Conservation (phyloP, 1,140 invertebrate genomes). For the Drosophila erecta region DNA sequence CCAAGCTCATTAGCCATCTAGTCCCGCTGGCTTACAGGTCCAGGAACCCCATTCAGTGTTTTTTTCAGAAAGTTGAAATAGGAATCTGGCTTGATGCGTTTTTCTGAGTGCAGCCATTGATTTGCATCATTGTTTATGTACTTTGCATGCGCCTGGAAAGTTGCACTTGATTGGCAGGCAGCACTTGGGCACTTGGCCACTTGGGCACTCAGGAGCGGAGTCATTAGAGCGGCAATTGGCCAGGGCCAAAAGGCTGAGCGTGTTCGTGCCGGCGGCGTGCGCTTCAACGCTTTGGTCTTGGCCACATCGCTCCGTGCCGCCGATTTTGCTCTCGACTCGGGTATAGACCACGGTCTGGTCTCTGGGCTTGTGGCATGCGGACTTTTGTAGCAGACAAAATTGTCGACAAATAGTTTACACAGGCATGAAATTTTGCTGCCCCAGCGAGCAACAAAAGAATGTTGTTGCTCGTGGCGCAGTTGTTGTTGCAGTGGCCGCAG, state of each 20-base stretch:
- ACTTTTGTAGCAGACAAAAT: slow-evolving; percentile 80
- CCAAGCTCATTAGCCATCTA: no score
- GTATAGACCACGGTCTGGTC: slow-evolving; percentile 20
- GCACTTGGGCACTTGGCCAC: background rate
- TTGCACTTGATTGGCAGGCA: slow-evolving; percentile 30
- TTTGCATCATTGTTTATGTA: slow-evolving; percentile 78
- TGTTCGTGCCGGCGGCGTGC: slow-evolving; percentile 66
- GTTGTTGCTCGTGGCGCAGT: slow-evolving; percentile 61
- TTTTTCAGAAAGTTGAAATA: no score
- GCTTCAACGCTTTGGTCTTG: slow-evolving; percentile 65
- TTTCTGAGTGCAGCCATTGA: slow-evolving; percentile 45
- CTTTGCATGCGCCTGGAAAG: slow-evolving; percentile 44
- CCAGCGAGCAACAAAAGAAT: slow-evolving; percentile 62
- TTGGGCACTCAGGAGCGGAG: slow-evolving; percentile 27
- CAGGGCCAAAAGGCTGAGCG: slow-evolving; percentile 33
- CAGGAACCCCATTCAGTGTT: no score
- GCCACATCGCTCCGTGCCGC: background rate
- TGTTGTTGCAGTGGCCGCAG: slow-evolving; percentile 52
- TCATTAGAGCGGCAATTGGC: slow-evolving; percentile 75
- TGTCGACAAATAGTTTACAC: slow-evolving; percentile 84
- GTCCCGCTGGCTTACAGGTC: no score
- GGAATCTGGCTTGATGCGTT: background rate
- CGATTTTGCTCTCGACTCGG: slow-evolving; percentile 17
- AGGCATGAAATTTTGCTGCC: slow-evolving; percentile 78
- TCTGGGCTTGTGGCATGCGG: slow-evolving; percentile 68